A percentile compares a stretch with the other conserved stretches of the same genome.
Evolutionary conservation across 2,888 invertebrate genomes (phyloP).

Genomic region (Aplocera efformata): DNA sequence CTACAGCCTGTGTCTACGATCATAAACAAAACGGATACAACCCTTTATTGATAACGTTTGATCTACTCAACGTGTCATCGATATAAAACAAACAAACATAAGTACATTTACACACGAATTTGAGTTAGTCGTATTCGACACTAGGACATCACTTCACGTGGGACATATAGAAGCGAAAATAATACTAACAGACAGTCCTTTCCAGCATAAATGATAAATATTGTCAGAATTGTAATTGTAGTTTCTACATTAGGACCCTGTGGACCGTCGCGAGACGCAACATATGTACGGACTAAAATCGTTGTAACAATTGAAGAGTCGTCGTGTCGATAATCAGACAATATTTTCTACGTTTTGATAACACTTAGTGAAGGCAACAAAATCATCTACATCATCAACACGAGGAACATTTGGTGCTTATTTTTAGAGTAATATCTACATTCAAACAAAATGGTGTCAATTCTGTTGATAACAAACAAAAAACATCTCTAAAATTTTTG

Average conservation of each 20-base stretch:
- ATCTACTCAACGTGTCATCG: conserved; percentile 33
- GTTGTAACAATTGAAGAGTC: conserved; percentile 49
- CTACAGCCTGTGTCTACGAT: conserved; percentile 32
- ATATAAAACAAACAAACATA: conserved; percentile 38
- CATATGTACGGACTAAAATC: conserved; percentile 60
- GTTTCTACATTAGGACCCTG: conserved; percentile 67
- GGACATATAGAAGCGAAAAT: conserved; percentile 33
- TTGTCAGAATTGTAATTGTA: conserved; percentile 50
- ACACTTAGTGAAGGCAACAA: conserved; percentile 13
- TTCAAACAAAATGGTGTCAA: conserved; percentile 4
- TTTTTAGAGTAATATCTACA: conserved; percentile 12
- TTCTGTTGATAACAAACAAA: too few species aligned
- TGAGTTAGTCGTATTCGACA: conserved; percentile 19
- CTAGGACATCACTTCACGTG: conserved; percentile 38
- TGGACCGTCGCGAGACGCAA: conserved; percentile 58
- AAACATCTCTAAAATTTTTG: too few species aligned
- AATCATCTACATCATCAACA: conserved; percentile 22
- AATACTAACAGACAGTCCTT: conserved; percentile 23
- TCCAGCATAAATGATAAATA: conserved; percentile 39
- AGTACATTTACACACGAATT: conserved; percentile 41
- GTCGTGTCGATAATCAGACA: conserved; percentile 30
- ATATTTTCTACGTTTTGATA: conserved; percentile 2
- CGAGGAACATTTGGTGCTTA: conserved; percentile 14
- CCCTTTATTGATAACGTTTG: conserved; percentile 46
- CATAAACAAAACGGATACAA: conserved; percentile 41